These are phyloP conservation scores for Melitaea cinxia DNA, from an alignment of 1,140 invertebrate species.

Conservation along the genomic window DNA sequence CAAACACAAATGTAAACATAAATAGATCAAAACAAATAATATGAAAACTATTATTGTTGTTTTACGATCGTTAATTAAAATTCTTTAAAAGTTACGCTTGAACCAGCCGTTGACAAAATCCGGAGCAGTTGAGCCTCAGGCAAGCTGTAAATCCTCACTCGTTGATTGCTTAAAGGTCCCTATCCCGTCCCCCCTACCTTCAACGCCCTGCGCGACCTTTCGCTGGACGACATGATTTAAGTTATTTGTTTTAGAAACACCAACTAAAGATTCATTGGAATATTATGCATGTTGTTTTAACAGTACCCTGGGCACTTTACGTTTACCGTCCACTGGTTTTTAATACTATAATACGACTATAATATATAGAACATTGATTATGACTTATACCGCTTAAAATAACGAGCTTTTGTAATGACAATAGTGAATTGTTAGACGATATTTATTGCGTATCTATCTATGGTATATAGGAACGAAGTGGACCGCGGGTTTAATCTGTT, in stretches of 20 bases:
- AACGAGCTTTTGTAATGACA: conserved; percentile 17
- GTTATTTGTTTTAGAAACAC: conserved; percentile 76
- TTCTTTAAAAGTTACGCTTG: background rate
- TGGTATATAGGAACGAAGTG: background rate
- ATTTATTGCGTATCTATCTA: background rate
- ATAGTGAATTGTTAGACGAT: background rate
- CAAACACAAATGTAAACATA: background rate
- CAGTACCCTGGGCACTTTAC: conserved; percentile 35
- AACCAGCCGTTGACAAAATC: conserved; percentile 21
- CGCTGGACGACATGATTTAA: conserved; percentile 66
- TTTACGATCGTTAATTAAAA: conserved; percentile 14
- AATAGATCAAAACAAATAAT: background rate
- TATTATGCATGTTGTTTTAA: conserved; percentile 63
- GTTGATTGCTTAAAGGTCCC: conserved; percentile 65
- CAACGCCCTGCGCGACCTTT: conserved; percentile 21
- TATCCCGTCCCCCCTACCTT: conserved; percentile 29
- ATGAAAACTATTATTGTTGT: background rate
- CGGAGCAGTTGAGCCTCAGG: conserved; percentile 7
- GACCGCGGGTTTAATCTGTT: conserved; percentile 37
- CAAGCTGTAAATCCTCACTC: conserved; percentile 35
- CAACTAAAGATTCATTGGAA: conserved; percentile 65
- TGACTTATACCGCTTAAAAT: background rate
- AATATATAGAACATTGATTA: background rate
- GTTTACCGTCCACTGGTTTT: conserved; percentile 38
- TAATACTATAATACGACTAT: background rate